Evolutionary conservation across 2,113 vertebrate species (phyloP).

Genomic region (Glaucomys volans): DNA sequence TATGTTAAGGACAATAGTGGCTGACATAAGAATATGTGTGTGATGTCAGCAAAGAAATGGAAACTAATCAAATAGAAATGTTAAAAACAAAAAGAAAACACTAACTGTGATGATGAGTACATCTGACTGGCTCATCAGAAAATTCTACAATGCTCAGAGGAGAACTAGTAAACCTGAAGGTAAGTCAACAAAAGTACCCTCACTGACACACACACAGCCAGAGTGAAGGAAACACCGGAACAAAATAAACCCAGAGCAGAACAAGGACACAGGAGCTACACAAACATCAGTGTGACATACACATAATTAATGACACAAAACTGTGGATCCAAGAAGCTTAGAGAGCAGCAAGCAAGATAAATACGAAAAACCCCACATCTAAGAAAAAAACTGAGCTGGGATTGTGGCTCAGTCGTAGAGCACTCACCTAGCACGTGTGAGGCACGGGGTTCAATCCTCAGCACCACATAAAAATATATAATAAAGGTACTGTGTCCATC

Average conservation of each 20-base stretch:
- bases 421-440: no score
- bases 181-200: background rate
- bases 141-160: background rate
- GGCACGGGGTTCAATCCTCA: no score
- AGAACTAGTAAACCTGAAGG: background rate
- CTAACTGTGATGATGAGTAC: background rate
- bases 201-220: background rate
- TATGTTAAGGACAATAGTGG: background rate
- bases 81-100: background rate
- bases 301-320: background rate
- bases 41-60: background rate
- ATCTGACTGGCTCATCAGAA: background rate
- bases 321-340: background rate
- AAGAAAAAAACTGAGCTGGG: no score
- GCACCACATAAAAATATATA: no score
- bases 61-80: constrained; percentile 18
- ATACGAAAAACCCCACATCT: background rate
- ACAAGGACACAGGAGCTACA: background rate
- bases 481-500: no score
- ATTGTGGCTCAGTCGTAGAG: no score
- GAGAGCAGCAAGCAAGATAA: background rate
- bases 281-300: background rate
- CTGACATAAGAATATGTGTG: background rate
- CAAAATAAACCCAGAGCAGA: background rate
- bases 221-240: background rate